Conservation (phyloP, 2,113 vertebrate species). For the Sander vitreus region DNA sequence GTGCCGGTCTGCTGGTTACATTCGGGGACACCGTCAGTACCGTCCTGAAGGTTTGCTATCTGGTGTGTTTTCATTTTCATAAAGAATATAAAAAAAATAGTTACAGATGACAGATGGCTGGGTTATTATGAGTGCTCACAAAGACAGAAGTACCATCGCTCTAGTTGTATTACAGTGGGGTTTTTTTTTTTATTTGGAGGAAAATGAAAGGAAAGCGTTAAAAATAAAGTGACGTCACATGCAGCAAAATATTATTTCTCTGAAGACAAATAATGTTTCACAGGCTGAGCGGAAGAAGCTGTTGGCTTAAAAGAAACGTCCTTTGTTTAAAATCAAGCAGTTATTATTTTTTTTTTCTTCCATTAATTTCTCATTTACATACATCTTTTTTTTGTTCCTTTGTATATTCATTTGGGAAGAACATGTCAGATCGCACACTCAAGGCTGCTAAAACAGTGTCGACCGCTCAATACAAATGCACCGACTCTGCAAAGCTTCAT, state of each 20-base stretch:
- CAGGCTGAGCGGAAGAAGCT: slow-evolving; percentile 86
- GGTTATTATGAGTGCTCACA: slow-evolving; percentile 86
- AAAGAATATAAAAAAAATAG: slow-evolving; percentile 83
- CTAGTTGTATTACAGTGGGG: slow-evolving; percentile 85
- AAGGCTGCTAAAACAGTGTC: slow-evolving; percentile 82
- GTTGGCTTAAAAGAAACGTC: slow-evolving; percentile 91
- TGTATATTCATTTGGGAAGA: slow-evolving; percentile 88
- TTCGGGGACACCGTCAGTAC: slow-evolving; percentile 77
- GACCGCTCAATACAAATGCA: slow-evolving; percentile 72
- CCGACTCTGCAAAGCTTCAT: slow-evolving; percentile 70
- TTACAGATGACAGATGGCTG: slow-evolving; percentile 88
- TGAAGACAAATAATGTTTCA: slow-evolving; percentile 90
- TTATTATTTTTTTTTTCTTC: slow-evolving; percentile 34
- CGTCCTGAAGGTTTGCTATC: slow-evolving; percentile 30
- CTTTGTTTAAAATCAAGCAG: slow-evolving; percentile 87
- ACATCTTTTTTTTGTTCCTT: slow-evolving; percentile 87
- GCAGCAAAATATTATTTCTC: slow-evolving; percentile 95
- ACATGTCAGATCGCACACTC: slow-evolving; percentile 75
- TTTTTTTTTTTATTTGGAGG: slow-evolving; percentile 87
- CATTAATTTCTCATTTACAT: slow-evolving; percentile 84
- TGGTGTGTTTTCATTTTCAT: slow-evolving; percentile 31
- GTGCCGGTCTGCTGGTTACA: slow-evolving; percentile 87
- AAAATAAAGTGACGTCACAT: slow-evolving; percentile 95
- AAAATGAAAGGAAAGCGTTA: slow-evolving; percentile 88
- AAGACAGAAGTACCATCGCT: slow-evolving; percentile 85